phyloP scores from a whole-genome alignment of 2,888 invertebrate genomes.

The Tetrapedia diversipes region DNA sequence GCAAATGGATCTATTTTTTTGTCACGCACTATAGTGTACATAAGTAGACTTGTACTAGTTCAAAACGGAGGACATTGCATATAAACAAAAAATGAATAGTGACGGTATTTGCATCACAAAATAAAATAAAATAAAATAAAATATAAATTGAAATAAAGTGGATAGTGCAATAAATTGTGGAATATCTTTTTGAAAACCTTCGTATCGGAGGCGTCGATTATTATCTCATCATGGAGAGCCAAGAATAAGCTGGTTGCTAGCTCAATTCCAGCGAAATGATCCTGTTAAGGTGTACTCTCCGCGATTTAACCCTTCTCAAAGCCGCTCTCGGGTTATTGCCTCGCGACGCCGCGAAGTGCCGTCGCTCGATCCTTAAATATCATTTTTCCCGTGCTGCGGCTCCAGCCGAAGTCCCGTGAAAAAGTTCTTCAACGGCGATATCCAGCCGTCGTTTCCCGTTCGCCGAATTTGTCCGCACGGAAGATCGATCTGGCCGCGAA shows the following conservation, averaged over 20 bases:
- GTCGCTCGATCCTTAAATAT: constrained; percentile 10
- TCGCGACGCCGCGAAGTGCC: not conserved
- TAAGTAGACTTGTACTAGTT: too few relatives aligned
- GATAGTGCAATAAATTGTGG: too few relatives aligned
- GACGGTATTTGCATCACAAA: too few relatives aligned
- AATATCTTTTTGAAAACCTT: too few relatives aligned
- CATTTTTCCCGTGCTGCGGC: not conserved
- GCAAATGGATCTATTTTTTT: too few relatives aligned
- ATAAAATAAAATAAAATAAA: too few relatives aligned
- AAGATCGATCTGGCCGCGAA: constrained; percentile 44
- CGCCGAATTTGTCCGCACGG: constrained; percentile 37
- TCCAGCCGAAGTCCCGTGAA: not conserved
- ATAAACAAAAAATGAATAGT: too few relatives aligned
- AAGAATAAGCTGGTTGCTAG: not conserved
- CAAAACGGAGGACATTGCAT: too few relatives aligned
- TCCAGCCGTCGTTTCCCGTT: constrained; percentile 7
- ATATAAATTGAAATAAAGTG: too few relatives aligned
- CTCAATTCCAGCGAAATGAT: not conserved
- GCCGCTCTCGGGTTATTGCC: not conserved
- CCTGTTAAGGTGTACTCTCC: not conserved
- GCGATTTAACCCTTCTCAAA: not conserved
- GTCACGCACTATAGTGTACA: too few relatives aligned
- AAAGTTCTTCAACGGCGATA: constrained; percentile 31
- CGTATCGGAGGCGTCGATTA: not conserved
- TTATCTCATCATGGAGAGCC: not conserved